A percentile compares a stretch with the other conserved stretches of the same genome.
Evolutionary conservation across 2,797 vertebrate genomes (phyloP).

Genomic region (Hephaestus fuliginosus): DNA sequence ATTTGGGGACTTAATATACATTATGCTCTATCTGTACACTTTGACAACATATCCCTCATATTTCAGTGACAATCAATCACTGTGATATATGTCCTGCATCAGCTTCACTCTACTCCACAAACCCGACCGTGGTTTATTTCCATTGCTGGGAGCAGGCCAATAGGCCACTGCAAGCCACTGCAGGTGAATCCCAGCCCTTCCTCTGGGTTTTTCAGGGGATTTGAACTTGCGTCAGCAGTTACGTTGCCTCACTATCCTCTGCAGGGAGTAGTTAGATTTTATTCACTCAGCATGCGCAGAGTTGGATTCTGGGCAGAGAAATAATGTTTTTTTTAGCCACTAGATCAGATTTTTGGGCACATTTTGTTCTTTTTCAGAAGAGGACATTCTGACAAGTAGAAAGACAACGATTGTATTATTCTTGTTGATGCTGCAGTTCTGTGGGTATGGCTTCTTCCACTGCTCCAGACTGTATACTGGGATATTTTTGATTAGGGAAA

Average conservation of each 20-base stretch:
- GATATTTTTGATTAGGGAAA: conserved; percentile 33
- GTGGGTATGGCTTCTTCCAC: neutral
- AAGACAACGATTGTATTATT: neutral
- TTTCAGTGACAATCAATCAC: neutral
- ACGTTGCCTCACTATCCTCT: conserved; percentile 15
- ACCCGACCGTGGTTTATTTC: neutral
- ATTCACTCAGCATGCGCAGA: conserved; percentile 11
- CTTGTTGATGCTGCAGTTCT: conserved; percentile 27
- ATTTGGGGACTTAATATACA: neutral
- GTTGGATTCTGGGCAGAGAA: conserved; percentile 14
- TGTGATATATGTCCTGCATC: neutral
- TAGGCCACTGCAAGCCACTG: conserved; percentile 34
- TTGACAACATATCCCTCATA: neutral
- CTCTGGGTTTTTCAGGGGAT: conserved; percentile 33
- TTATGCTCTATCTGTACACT: conserved; percentile 10
- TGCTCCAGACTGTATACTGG: neutral
- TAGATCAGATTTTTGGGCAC: conserved; percentile 17
- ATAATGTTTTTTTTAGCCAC: neutral
- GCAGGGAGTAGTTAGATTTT: conserved; percentile 7
- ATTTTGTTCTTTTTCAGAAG: conserved; percentile 1
- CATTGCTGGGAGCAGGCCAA: conserved; percentile 28
- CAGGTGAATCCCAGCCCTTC: conserved; percentile 62
- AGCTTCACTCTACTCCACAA: neutral
- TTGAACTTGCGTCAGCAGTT: conserved; percentile 49
- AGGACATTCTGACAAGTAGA: neutral